These are phyloP conservation scores for Callospermophilus lateralis DNA, from an alignment of 2,113 vertebrate species.

Conservation along the genomic window DNA sequence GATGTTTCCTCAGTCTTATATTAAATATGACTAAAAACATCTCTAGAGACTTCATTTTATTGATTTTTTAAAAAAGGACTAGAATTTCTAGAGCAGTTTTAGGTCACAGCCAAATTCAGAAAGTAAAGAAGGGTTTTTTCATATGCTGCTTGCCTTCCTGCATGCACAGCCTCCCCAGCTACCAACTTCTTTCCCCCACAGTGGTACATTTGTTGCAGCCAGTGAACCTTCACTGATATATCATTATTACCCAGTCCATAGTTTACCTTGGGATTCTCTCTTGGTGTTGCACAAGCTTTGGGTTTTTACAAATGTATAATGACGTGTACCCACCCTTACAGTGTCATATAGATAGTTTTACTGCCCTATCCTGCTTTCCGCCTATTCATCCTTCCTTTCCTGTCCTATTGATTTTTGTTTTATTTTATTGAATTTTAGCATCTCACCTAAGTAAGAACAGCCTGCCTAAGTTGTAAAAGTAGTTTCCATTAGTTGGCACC, in stretches of 20 bases:
- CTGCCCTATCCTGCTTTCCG: too few relatives aligned
- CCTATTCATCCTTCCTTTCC: not conserved
- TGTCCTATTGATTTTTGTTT: not conserved
- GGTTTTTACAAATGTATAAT: not conserved
- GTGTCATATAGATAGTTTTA: not conserved
- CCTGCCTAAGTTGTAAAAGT: not conserved
- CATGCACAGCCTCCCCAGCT: accelerated
- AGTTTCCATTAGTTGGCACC: not conserved
- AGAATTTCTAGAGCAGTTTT: not conserved
- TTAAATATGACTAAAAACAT: not conserved
- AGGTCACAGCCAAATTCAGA: not conserved
- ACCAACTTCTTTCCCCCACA: not conserved
- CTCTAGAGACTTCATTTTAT: conserved; percentile 28
- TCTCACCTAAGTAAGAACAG: not conserved
- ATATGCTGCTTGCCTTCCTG: accelerated
- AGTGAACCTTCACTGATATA: accelerated
- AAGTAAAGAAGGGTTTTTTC: not conserved
- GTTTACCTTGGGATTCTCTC: not conserved
- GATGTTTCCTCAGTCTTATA: not conserved
- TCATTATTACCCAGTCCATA: not conserved
- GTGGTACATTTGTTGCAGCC: not conserved
- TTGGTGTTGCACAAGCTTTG: not conserved
- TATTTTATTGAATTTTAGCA: conserved; percentile 5
- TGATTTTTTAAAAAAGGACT: not conserved
- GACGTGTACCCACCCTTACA: too few relatives aligned